phyloP scores from a whole-genome alignment of 2,797 vertebrate species.

The Odontamblyopus rebecca region DNA sequence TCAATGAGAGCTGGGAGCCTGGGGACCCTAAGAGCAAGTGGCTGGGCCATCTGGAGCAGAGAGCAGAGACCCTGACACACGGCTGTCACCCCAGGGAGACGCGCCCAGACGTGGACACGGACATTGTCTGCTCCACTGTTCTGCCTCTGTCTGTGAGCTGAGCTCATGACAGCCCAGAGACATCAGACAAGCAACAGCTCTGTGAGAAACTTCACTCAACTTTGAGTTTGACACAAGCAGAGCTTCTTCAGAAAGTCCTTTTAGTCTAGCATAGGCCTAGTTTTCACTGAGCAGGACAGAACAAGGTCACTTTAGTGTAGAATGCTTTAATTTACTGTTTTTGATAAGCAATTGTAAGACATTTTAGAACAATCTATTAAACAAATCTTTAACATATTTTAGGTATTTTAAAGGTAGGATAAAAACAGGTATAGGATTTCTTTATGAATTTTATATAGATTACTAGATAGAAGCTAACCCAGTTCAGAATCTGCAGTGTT shows the following conservation, averaged over 20 bases:
- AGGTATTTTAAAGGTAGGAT: too few relatives aligned
- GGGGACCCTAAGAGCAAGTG: constrained; percentile 66
- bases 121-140: constrained; percentile 57
- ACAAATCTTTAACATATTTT: neutral
- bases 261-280: neutral
- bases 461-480: neutral
- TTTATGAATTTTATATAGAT: neutral
- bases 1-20: constrained; percentile 68
- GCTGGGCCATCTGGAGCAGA: constrained; percentile 75
- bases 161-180: constrained; percentile 27
- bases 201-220: constrained; percentile 26
- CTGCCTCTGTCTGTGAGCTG: constrained; percentile 45
- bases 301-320: neutral
- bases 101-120: constrained; percentile 47
- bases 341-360: neutral
- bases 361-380: neutral
- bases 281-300: neutral
- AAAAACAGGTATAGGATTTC: neutral
- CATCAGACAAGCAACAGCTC: constrained; percentile 8
- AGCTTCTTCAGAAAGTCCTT: constrained; percentile 18
- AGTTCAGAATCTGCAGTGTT: neutral
- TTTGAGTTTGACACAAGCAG: constrained; percentile 15
- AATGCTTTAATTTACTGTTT: neutral
- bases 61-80: constrained; percentile 72
- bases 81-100: constrained; percentile 69